Percentiles rank a stretch among this genome's conserved stretches.
Conservation (phyloP, 2,888 invertebrate species). For the Lucinisca nassula region DNA sequence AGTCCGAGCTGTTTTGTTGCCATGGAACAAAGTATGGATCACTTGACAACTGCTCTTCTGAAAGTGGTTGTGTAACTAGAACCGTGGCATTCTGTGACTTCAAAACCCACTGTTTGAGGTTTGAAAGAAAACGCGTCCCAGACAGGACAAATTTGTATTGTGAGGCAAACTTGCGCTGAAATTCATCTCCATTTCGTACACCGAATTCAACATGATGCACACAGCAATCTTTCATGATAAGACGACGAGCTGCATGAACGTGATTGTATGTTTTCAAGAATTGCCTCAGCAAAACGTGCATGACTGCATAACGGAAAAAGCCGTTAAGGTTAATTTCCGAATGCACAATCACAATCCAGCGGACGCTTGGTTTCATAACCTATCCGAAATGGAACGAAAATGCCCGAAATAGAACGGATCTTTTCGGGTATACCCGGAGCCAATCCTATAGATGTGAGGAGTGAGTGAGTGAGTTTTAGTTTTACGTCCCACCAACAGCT, state of each 20-base stretch:
- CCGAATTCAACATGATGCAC: constrained; percentile 87
- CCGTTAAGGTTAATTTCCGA: constrained; percentile 9
- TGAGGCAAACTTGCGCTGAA: constrained; percentile 74
- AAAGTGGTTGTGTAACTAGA: constrained; percentile 80
- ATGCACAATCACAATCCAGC: too few species aligned
- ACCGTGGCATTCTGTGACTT: constrained; percentile 81
- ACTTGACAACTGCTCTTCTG: constrained; percentile 8
- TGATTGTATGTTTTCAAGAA: not conserved
- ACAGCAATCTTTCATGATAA: constrained; percentile 74
- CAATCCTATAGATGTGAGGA: too few species aligned
- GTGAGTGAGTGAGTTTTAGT: too few species aligned
- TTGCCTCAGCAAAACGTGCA: not conserved
- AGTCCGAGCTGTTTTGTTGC: not conserved
- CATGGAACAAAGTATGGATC: constrained; percentile 62
- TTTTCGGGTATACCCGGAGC: too few species aligned
- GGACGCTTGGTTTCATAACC: too few species aligned
- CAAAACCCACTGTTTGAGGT: constrained; percentile 81
- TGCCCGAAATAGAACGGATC: too few species aligned
- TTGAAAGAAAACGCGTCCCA: constrained; percentile 65
- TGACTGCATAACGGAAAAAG: not conserved
- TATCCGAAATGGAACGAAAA: too few species aligned
- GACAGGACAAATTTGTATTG: constrained; percentile 82
- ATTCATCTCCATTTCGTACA: constrained; percentile 80
- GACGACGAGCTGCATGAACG: not conserved
- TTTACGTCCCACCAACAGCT: too few species aligned